Evolutionary conservation across 1,140 invertebrate species (phyloP).

Genomic region (Fopius arisanus): DNA sequence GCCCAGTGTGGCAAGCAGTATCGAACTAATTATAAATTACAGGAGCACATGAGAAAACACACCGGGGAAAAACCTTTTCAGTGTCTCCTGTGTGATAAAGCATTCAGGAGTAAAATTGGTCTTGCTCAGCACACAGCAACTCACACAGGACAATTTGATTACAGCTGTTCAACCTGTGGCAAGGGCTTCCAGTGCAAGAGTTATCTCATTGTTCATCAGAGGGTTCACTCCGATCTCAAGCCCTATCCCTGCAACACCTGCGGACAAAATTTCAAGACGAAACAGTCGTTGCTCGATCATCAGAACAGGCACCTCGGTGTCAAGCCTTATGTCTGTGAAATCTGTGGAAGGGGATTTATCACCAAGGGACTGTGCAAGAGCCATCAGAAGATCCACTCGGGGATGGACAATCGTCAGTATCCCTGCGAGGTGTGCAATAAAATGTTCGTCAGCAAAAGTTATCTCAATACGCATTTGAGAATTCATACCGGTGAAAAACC

Average conservation of each 20-base stretch:
- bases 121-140: conserved; percentile 75
- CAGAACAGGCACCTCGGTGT: conserved; percentile 83
- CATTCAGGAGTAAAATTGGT: conserved; percentile 74
- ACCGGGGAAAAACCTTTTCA: conserved; percentile 84
- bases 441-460: conserved; percentile 78
- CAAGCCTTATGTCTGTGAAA: conserved; percentile 82
- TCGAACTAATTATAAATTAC: conserved; percentile 72
- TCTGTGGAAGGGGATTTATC: conserved; percentile 82
- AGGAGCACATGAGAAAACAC: conserved; percentile 82
- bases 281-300: conserved; percentile 79
- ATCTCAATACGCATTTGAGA: conserved; percentile 83
- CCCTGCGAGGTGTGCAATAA: conserved; percentile 72
- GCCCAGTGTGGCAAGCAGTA: conserved; percentile 69
- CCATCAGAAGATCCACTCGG: conserved; percentile 76
- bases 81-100: conserved; percentile 79
- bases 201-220: conserved; percentile 75
- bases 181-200: conserved; percentile 79
- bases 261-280: conserved; percentile 75
- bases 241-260: conserved; percentile 71
- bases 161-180: conserved; percentile 73
- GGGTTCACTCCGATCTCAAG: conserved; percentile 73
- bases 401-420: conserved; percentile 72
- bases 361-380: conserved; percentile 78
- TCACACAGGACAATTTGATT: conserved; percentile 73
- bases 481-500: conserved; percentile 89